Base-by-base conservation (phyloP, 1,140 invertebrate species). In the Calycopis cecrops region DNA sequence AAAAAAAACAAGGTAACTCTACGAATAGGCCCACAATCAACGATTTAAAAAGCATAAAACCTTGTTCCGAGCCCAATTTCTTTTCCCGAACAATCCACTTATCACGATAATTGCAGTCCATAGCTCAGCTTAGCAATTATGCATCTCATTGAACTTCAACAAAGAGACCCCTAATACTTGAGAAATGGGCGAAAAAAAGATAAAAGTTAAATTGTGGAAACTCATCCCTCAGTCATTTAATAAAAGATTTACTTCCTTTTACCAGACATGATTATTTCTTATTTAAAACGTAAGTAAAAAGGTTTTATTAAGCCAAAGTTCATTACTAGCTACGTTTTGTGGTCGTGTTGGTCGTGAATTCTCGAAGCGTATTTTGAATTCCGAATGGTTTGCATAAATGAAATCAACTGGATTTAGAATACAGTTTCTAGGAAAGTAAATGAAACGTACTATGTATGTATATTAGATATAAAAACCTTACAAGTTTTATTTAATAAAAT, bases 271-370 rank as follows among this genome's bases (percentile, higher is more conserved):
- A 40, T 40, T 40, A n/a, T n/a, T n/a, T n/a, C n/a, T n/a, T n/a
- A n/a, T n/a, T n/a, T n/a, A n/a, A n/a, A n/a, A n/a, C n/a, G n/a
- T n/a, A n/a, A n/a, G n/a, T n/a, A n/a, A n/a, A n/a, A n/a, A n/a
- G n/a, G n/a, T n/a, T n/a, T n/a, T 40, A 14, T 40, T 40, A 40
- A 40, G 12, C 2, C 38, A 14, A 14, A 40, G 38, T 16, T 28
- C 38, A 40, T 40, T 40, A 40, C n/a, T n/a, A 7, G 38, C 38
- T 40, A n/a, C 38, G 38, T 40, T 40, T 40, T 40, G n/a, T 40
- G 38, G 38, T 14, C 16, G 12, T 8, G 38, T 14, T n/a, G 12
- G 35, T 12, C 38, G n/a, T n/a, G n/a, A n/a, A n/a, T n/a, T n/a
- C n/a, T n/a, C n/a, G n/a, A n/a, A n/a, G n/a, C n/a, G n/a, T n/a